Percentiles rank a stretch among this genome's conserved stretches.
phyloP scores from a whole-genome alignment of 2,888 invertebrate genomes.

The Alentia gelatinosa region DNA sequence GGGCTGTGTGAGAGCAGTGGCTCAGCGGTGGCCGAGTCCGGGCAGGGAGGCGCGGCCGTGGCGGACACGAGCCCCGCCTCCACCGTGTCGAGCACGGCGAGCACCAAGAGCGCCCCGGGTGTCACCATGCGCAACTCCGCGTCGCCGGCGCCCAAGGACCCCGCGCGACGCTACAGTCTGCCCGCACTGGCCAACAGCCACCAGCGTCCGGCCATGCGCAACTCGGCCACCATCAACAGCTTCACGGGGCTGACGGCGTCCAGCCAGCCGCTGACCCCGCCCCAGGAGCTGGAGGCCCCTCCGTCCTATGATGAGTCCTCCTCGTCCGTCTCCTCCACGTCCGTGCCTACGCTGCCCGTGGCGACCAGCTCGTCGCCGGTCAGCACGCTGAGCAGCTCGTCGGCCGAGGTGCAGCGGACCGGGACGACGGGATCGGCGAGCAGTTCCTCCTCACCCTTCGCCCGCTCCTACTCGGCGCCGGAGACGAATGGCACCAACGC shows the following conservation, averaged over 20 bases:
- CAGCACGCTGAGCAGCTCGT: neutral
- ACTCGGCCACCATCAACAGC: neutral
- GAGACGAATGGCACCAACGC: conserved; percentile 39
- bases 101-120: conserved; percentile 44
- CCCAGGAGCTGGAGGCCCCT: conserved; percentile 29
- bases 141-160: neutral
- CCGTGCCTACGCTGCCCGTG: conserved; percentile 9
- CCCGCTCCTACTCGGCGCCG: neutral
- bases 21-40: neutral
- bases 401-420: neutral
- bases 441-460: neutral
- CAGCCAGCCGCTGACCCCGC: conserved; percentile 42
- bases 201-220: neutral
- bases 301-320: conserved; percentile 18
- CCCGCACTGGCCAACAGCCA: neutral
- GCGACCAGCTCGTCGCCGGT: neutral
- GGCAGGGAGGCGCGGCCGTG: neutral
- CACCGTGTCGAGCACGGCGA: conserved; percentile 43
- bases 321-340: conserved; percentile 13
- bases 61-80: conserved; percentile 42
- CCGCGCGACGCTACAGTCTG: conserved; percentile 7
- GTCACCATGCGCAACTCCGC: neutral
- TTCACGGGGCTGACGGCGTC: conserved; percentile 28
- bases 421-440: neutral
- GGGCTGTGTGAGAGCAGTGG: neutral